Evolutionary conservation across 2,113 vertebrate genomes (phyloP).

Genomic region (Hystrix cristata): DNA sequence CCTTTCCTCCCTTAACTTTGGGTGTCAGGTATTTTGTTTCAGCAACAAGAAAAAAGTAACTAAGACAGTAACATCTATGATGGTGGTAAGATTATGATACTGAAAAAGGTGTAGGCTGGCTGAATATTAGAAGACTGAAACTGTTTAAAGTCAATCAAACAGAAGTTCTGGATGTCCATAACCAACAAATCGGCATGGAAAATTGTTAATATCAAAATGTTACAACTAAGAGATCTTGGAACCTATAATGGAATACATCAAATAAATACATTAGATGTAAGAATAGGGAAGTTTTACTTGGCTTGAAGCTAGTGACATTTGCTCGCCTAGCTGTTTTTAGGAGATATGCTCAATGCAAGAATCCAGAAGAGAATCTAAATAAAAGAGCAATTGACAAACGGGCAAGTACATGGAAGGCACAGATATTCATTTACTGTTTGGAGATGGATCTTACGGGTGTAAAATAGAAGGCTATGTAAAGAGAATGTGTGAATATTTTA

Average conservation of each 20-base stretch:
- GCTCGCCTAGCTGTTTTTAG: neutral
- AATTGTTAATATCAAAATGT: neutral
- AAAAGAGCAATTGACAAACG: neutral
- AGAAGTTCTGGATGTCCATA: neutral
- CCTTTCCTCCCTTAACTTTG: no score
- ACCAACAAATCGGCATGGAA: neutral
- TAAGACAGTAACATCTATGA: neutral
- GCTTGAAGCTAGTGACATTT: neutral
- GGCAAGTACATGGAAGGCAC: neutral
- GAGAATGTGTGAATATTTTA: neutral
- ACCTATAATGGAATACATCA: neutral
- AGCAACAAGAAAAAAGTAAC: no score
- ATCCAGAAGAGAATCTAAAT: neutral
- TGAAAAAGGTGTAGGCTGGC: neutral
- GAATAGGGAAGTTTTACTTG: neutral
- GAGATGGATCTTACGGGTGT: neutral
- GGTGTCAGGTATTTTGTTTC: no score
- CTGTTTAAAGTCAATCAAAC: neutral
- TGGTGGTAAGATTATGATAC: neutral
- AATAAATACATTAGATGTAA: neutral
- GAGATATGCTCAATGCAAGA: neutral
- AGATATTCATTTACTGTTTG: neutral
- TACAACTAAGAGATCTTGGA: neutral
- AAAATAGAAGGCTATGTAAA: neutral
- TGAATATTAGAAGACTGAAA: constrained; percentile 8